Conservation (phyloP, 2,888 invertebrate genomes). For the Sinodicranocentrus sp. region DNA sequence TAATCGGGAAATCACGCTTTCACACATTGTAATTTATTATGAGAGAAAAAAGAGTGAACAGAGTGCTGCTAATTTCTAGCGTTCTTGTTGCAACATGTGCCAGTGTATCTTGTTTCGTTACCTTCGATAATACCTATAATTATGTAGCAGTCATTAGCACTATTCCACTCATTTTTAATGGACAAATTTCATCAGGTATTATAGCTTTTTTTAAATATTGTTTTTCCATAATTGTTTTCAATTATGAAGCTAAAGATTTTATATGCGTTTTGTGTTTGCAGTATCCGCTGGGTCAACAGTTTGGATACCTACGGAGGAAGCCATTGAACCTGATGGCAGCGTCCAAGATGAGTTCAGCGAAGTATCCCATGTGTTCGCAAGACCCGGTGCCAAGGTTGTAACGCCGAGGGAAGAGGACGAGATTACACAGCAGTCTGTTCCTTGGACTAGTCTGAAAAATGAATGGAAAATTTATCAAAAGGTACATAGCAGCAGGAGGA, state of each 20-base stretch:
- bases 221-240: conserved; percentile 1
- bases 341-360: conserved; percentile 68
- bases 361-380: conserved; percentile 65
- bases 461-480: conserved; percentile 70
- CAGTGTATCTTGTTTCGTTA: conserved; percentile 52
- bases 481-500: conserved; percentile 34
- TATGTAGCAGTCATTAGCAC: conserved; percentile 51
- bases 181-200: conserved; percentile 60
- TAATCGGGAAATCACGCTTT: not conserved
- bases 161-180: conserved; percentile 41
- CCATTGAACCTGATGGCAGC: conserved; percentile 52
- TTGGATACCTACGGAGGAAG: conserved; percentile 63
- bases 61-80: conserved; percentile 60
- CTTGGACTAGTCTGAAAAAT: conserved; percentile 64
- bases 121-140: conserved; percentile 21
- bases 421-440: conserved; percentile 60
- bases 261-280: conserved; percentile 28
- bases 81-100: conserved; percentile 63
- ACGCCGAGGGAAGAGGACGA: conserved; percentile 58
- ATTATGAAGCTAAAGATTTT: not conserved
- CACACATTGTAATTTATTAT: conserved; percentile 37
- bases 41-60: conserved; percentile 65
- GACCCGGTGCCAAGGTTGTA: conserved; percentile 63
- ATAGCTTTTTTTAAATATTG: too few relatives aligned
- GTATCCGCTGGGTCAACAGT: conserved; percentile 46